These are phyloP conservation scores for Aplochiton taeniatus DNA, from an alignment of 2,797 vertebrate species.

Conservation along the genomic window DNA sequence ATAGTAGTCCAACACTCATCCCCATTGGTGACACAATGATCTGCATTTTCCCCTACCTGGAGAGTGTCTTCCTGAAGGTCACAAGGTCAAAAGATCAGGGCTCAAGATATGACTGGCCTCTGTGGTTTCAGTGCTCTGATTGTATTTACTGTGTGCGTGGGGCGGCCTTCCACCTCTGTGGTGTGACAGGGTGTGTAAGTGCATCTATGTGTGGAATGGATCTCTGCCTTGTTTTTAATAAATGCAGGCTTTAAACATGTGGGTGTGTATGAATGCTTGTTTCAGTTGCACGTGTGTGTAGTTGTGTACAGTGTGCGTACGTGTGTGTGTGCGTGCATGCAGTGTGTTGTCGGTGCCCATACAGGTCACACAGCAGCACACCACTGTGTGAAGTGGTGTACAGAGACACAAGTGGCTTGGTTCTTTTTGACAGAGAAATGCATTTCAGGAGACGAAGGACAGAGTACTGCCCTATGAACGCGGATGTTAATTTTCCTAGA, in stretches of 20 bases:
- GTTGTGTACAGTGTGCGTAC: constrained; percentile 10
- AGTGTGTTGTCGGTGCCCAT: constrained; percentile 13
- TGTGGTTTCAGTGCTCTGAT: constrained; percentile 43
- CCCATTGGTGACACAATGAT: constrained; percentile 70
- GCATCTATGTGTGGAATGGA: constrained; percentile 29
- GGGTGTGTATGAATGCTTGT: not conserved
- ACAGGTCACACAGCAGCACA: constrained; percentile 27
- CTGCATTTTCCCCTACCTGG: constrained; percentile 61
- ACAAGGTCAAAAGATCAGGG: constrained; percentile 43
- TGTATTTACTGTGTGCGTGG: constrained; percentile 27
- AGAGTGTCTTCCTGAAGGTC: constrained; percentile 56
- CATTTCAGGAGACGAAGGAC: constrained; percentile 41
- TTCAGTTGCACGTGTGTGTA: not conserved
- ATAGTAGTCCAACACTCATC: constrained; percentile 70
- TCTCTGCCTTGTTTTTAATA: constrained; percentile 12
- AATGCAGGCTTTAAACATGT: not conserved
- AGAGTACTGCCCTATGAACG: constrained; percentile 44
- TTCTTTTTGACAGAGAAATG: constrained; percentile 18
- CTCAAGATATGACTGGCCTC: constrained; percentile 25
- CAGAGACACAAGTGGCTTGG: constrained; percentile 19
- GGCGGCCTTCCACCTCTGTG: too few species aligned
- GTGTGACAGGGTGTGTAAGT: constrained; percentile 11
- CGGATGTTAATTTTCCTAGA: constrained; percentile 46
- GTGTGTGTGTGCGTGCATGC: constrained; percentile 5
- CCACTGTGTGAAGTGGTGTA: constrained; percentile 9